phyloP scores from a whole-genome alignment of 2,113 vertebrate genomes.

The Planiliza haematocheilus region DNA sequence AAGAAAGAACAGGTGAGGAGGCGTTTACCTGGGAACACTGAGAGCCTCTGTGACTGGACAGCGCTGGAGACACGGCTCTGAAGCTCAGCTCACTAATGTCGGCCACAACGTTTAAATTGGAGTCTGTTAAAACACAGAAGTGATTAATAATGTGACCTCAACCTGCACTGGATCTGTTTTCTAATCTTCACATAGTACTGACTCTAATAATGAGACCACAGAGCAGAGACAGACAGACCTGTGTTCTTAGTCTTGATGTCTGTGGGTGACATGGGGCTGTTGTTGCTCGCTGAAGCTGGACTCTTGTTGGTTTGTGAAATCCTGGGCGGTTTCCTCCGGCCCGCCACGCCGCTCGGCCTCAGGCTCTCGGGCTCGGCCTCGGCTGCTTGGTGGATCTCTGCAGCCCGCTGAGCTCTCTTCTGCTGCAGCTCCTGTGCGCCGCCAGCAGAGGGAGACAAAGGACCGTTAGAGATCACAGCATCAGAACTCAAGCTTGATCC shows the following conservation, averaged over 20 bases:
- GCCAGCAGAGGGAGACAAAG: constrained; percentile 56
- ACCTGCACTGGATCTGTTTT: too few relatives aligned
- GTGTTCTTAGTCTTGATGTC: constrained; percentile 86
- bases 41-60: constrained; percentile 61
- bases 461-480: too few relatives aligned
- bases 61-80: constrained; percentile 69
- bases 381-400: constrained; percentile 57
- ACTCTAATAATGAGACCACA: too few relatives aligned
- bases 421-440: constrained; percentile 89
- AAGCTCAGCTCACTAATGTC: constrained; percentile 71
- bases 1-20: neutral
- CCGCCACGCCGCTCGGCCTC: constrained; percentile 68
- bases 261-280: constrained; percentile 30
- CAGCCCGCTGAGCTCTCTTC: constrained; percentile 84
- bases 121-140: constrained; percentile 72
- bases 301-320: constrained; percentile 37
- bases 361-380: constrained; percentile 70
- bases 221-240: constrained; percentile 70
- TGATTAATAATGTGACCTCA: neutral
- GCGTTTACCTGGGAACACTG: constrained; percentile 75
- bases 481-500: too few relatives aligned
- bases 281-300: constrained; percentile 60
- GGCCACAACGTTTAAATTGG: constrained; percentile 52
- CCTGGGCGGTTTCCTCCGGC: constrained; percentile 75
- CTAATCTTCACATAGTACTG: too few relatives aligned